Base-by-base conservation (phyloP, 1,140 invertebrate species). In the Bombus vancouverensis region DNA sequence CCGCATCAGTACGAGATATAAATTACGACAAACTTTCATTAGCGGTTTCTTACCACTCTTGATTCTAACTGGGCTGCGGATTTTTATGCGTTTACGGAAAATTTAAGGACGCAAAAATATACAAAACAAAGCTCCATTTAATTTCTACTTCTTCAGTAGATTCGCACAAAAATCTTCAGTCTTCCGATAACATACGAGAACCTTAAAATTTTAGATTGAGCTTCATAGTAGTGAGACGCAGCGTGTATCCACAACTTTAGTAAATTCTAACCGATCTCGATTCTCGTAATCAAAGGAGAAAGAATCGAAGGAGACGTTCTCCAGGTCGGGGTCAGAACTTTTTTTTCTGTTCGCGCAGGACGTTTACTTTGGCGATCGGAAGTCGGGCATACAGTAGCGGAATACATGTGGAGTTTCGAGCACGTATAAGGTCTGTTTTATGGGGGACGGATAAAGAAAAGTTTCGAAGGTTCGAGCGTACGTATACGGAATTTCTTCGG, bases 341-440 rank as follows among this genome's bases (percentile, higher is more conserved):
- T 57, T 22, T 9, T 57, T 28, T 15, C 12, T n/a, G 4, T 25
- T 34, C 25, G 2, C 10, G 22, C 3, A 57, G 25, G 34, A 57
- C 44, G 37, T 59, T 62, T 34, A 32, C 66, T 39, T n/a, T 32
- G 37, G 53, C 9, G 28, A n/a, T 28, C 22, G 22, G 32, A 25
- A 34, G 28, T 44, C 39, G 66, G 6, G 3, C 25, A 28, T 39
- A 22, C 9, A 34, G n/a, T n/a, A n/a, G 39, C 34, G 39, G 82
- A 68, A 62, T 70, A 72, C 42, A 72, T 72, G 53, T 39, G 10
- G 68, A 59, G 83, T 83, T 78, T 77, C 81, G 37, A 70, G 68
- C 83, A 79, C 76, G 83, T 84, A 84, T 84, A 44, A 71, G 78
- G 82, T 71, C 75, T 59, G 78, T 57, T 84, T 84, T 84, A 84